Evolutionary conservation across 2,797 vertebrate species (phyloP).

Genomic region (Euthynnus affinis): DNA sequence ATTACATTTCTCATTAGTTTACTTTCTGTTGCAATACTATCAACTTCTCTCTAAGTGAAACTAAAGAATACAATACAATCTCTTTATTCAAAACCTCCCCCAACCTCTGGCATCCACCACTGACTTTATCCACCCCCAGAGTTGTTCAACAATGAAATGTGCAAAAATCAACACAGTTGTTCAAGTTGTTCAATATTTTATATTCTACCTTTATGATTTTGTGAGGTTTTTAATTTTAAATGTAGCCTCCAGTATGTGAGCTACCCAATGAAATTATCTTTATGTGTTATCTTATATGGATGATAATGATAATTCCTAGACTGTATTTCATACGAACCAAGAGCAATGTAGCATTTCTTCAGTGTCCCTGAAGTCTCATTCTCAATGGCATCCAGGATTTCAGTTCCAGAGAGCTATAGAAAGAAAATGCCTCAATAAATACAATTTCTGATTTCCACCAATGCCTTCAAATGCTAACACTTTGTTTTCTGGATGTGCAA

Average conservation of each 20-base stretch:
- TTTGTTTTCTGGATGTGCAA: neutral
- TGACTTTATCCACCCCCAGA: neutral
- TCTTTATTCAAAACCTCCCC: neutral
- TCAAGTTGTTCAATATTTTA: neutral
- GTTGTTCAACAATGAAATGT: neutral
- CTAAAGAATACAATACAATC: neutral
- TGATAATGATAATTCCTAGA: too few species aligned
- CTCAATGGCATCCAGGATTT: conserved; percentile 86
- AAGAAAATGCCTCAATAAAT: conserved; percentile 20
- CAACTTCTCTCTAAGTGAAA: too few species aligned
- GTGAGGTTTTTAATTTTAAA: neutral
- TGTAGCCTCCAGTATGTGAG: neutral
- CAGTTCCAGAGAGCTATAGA: conserved; percentile 84
- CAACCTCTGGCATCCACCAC: neutral
- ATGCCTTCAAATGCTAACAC: neutral
- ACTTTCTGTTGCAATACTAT: neutral
- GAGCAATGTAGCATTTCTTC: conserved; percentile 83
- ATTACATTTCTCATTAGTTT: conserved; percentile 1
- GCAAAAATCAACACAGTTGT: too few species aligned
- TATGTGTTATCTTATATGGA: neutral
- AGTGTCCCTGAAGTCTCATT: conserved; percentile 86
- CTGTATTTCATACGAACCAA: conserved; percentile 75
- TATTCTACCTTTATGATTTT: neutral
- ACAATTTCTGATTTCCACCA: neutral
- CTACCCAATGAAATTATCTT: neutral